Base-by-base conservation (phyloP, 2,888 invertebrate genomes). In the Ornithoptera alexandrae region DNA sequence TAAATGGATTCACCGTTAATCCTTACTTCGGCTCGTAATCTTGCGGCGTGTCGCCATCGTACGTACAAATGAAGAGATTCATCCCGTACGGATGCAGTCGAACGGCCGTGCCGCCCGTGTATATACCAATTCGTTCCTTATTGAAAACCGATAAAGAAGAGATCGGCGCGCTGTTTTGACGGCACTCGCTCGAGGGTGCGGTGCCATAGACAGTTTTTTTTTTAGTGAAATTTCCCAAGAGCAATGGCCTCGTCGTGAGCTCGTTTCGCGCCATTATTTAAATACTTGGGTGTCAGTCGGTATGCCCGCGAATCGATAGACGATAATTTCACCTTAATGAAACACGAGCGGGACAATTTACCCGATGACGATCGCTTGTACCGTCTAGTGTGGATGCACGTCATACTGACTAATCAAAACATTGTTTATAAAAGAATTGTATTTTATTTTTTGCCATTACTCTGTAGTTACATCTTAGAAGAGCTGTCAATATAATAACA, bases 41-140 rank as follows among this genome's bases (percentile, higher is more conserved):
- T 85, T 77, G 46, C 22, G 30, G 81, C 78, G 79, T 84, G 84
- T 87, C 84, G 76, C 74, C 79, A 77, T 72, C 74, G 75, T 73
- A 74, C 76, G 78, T 81, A 82, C 84, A 87, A 89, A 89, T 90
- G 82, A 88, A 89, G 87, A 88, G 83, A 87, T 89, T 81, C 80
- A 73, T 71, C 69, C 71, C 71, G 69, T 46, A 62, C 30, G 58
- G 71, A 39, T 59, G 22, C 59, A 46, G 39, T 53, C 62, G 18
- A n/a, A 20, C n/a, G 18, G 30, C 65, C 58, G 42, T 15, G 53
- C 59, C 42, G 30, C 36, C 58, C 12, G 30, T 63, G 59, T 60
- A 53, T 59, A 64, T 64, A 39, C 68, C 24, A 58, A 63, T 63
- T 64, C 59, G 36, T 64, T 64, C 62, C 42, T 70, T 70, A 66